Evolutionary conservation across 2,888 invertebrate species (phyloP).

Genomic region (Frankliniella intonsa): DNA sequence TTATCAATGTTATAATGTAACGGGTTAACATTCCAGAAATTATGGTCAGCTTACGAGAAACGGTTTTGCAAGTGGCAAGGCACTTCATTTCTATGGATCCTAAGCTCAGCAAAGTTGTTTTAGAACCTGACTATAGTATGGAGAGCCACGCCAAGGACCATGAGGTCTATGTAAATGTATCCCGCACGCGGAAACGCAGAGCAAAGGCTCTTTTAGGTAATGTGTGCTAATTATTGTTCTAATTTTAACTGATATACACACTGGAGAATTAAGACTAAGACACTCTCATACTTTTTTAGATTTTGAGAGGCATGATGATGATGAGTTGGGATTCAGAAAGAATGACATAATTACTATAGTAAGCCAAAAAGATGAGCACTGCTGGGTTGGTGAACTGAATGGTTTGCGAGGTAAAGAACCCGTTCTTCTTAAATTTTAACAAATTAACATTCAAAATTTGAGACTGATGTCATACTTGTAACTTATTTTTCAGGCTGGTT

Average conservation of each 20-base stretch:
- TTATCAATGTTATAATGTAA: slow-evolving; percentile 28
- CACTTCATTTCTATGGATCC: slow-evolving; percentile 94
- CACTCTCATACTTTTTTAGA: slow-evolving; percentile 51
- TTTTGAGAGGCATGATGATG: slow-evolving; percentile 96
- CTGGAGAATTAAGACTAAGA: too few species aligned
- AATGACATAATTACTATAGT: slow-evolving; percentile 98
- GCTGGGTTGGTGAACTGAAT: slow-evolving; percentile 97
- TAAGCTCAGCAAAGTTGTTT: slow-evolving; percentile 70
- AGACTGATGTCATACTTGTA: slow-evolving; percentile 28
- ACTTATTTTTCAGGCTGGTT: slow-evolving; percentile 71
- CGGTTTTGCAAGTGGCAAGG: slow-evolving; percentile 86
- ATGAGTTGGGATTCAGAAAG: slow-evolving; percentile 95
- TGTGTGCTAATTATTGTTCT: neutral
- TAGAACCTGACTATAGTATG: slow-evolving; percentile 91
- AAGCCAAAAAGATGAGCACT: slow-evolving; percentile 96
- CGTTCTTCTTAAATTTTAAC: neutral
- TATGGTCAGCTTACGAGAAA: slow-evolving; percentile 93
- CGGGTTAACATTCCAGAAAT: slow-evolving; percentile 58
- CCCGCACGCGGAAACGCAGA: slow-evolving; percentile 76
- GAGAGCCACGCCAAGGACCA: slow-evolving; percentile 93
- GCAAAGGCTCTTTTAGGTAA: slow-evolving; percentile 86
- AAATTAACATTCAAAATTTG: neutral
- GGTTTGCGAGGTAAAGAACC: slow-evolving; percentile 65
- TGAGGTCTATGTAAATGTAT: slow-evolving; percentile 91
- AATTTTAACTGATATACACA: too few species aligned